Evolutionary conservation across 2,797 vertebrate genomes (phyloP), one percentile per base, ranked within the genome.

Genomic region (Parambassis ranga): DNA sequence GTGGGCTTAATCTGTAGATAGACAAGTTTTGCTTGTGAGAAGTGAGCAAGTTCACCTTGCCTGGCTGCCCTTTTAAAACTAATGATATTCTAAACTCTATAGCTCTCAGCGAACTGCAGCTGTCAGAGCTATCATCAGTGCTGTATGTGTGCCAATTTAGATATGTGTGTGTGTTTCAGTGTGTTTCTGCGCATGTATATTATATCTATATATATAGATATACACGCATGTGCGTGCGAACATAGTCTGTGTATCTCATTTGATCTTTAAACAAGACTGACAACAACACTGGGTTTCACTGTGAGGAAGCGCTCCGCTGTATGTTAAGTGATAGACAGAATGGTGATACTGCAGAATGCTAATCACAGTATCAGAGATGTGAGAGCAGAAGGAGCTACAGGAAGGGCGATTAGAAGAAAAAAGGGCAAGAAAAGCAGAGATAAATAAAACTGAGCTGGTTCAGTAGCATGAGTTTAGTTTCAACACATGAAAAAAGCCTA

Each of bases 341-440:
- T 51, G 68, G 71, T 77, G 82, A 87, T 53, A 64, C 67, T 60
- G 81, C 75, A 53, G 82, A 84, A 87, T 83, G 70, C 58, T 82
- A 83, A 87, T 75, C 64, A 20, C 63, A 42, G 63, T 76, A 78
- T 70, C 65, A 81, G 75, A 80, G 65, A 24, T 28, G 19, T 1
- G 10, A 26, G 43, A 19, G 28, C 55, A 27, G 66, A 46, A 38
- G 49, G 55, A 70, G 55, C 27, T 38, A 19, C 37, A 16, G 10
- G 16, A 52, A 71, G 60, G 50, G 37, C 18, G 31, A 27, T 22
- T 8, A 53, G 27, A 49, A 35, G 41, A 35, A 33, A 38, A 48
- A 16, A 26, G 6, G 10, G 4, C n/a, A 1, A 9, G 32, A 24
- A 50, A 39, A 35, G 3, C 11, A 3, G 27, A 47, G 8, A 37